Evolutionary conservation across 2,888 invertebrate genomes (phyloP), one percentile per base, ranked within the genome.

Genomic region (Bruchidius siliquastri): DNA sequence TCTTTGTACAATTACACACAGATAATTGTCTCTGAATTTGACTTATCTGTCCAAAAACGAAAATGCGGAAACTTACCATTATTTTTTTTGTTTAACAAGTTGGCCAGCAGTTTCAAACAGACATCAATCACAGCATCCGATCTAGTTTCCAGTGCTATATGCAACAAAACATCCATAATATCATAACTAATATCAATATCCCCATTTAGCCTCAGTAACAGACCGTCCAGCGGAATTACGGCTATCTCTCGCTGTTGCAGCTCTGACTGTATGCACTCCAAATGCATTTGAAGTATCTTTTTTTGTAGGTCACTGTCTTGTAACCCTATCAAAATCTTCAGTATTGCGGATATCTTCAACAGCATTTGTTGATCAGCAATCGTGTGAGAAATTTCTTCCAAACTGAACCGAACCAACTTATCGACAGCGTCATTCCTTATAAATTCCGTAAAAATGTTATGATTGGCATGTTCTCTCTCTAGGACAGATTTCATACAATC

Each of bases 21-120:
- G n/a, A n/a, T n/a, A n/a, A n/a, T n/a, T n/a, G n/a, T n/a, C n/a
- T n/a, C n/a, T n/a, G n/a, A n/a, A n/a, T n/a, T n/a, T n/a, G n/a
- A n/a, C n/a, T n/a, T n/a, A n/a, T n/a, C n/a, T n/a, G n/a, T n/a
- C n/a, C n/a, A n/a, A n/a, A n/a, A n/a, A 26, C 3, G 2, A 26
- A 49, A 49, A 18, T 13, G 18, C 3, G 0, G 49, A 13, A 49
- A 78, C 78, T 78, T 77, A 83, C 83, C 82, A 74, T 81, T 76
- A 10, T 69, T 67, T 22, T 74, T 76, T 84, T 92, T 92, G 81
- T 92, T 92, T 69, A 91, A 80, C 73, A 91, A 84, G 84, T 90
- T 90, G 0, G 90, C 89, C 73, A 90, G 81, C 72, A 91, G 82
- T 76, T 87, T 86, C 80, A 88, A 88, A 0, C 89, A 87, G 76